A percentile compares a stretch with the other conserved stretches of the same genome.
Conservation (phyloP, 2,797 vertebrate species). For the Sebastes reedi region DNA sequence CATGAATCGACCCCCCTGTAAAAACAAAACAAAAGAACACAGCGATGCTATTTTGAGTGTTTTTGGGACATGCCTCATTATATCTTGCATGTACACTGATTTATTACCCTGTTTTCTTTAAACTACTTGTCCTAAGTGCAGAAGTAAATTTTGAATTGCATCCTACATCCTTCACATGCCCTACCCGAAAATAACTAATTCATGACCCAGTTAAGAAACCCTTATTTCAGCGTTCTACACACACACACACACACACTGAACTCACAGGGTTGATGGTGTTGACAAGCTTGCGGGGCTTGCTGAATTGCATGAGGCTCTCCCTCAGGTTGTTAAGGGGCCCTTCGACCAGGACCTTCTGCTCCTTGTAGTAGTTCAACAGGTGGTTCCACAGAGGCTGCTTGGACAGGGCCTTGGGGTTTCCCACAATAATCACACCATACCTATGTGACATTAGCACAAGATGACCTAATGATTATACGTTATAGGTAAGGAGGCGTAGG, state of each 20-base stretch:
- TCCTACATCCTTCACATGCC: neutral
- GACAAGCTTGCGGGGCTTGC: slow-evolving; percentile 95
- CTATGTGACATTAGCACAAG: slow-evolving; percentile 60
- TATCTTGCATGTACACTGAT: neutral
- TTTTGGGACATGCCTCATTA: neutral
- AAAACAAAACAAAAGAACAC: slow-evolving; percentile 1
- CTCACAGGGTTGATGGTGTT: slow-evolving; percentile 96
- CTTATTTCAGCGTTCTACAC: neutral
- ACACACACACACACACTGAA: neutral
- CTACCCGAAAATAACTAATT: neutral
- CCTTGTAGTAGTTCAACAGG: slow-evolving; percentile 95
- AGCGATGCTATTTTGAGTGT: neutral
- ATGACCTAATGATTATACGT: neutral
- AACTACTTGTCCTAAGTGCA: neutral
- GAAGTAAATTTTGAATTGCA: neutral
- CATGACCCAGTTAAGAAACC: slow-evolving; percentile 14
- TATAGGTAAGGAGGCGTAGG: neutral
- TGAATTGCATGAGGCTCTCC: slow-evolving; percentile 97
- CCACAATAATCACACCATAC: slow-evolving; percentile 95
- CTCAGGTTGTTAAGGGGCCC: slow-evolving; percentile 94
- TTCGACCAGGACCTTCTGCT: slow-evolving; percentile 97
- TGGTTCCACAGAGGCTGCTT: slow-evolving; percentile 98
- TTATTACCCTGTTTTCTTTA: slow-evolving; percentile 5
- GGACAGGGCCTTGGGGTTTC: slow-evolving; percentile 94
- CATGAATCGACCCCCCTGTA: slow-evolving; percentile 95